phyloP scores from a whole-genome alignment of 2,888 invertebrate species.

The Enchytraeus crypticus region DNA sequence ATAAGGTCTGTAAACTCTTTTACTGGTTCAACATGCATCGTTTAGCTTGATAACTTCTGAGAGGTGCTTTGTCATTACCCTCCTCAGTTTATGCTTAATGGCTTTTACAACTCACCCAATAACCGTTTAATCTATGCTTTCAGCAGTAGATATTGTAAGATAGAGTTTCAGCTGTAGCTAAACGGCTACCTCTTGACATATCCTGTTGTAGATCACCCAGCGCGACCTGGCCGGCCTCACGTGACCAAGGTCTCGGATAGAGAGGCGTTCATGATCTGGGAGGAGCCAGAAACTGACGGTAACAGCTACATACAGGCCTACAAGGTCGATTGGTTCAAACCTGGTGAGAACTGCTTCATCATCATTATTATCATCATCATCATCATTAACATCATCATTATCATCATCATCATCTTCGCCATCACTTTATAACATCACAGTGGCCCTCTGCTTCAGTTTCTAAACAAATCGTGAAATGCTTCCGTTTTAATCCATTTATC shows the following conservation, averaged over 20 bases:
- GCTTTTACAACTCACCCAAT: not conserved
- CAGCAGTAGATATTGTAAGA: no score
- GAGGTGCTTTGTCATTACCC: no score
- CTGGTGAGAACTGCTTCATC: conserved; percentile 17
- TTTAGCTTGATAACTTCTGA: no score
- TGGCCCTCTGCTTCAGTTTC: not conserved
- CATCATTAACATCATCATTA: no score
- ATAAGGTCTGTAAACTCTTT: no score
- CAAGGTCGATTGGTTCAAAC: conserved; percentile 62
- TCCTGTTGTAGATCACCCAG: conserved; percentile 56
- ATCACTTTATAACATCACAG: not conserved
- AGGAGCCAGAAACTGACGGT: conserved; percentile 82
- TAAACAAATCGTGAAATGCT: no score
- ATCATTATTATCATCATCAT: not conserved
- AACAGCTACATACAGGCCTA: conserved; percentile 82
- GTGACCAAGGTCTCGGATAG: conserved; percentile 70
- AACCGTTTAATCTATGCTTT: no score
- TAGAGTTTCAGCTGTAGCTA: not conserved
- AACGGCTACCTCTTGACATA: not conserved
- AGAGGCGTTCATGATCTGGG: conserved; percentile 82
- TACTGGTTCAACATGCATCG: no score
- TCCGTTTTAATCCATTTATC: no score
- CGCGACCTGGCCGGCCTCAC: conserved; percentile 83
- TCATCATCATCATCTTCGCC: no score
- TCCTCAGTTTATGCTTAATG: no score